Evolutionary conservation across 2,113 vertebrate genomes (phyloP), one percentile per base, ranked within the genome.

Genomic region (Xenotilapia caudafasciata): DNA sequence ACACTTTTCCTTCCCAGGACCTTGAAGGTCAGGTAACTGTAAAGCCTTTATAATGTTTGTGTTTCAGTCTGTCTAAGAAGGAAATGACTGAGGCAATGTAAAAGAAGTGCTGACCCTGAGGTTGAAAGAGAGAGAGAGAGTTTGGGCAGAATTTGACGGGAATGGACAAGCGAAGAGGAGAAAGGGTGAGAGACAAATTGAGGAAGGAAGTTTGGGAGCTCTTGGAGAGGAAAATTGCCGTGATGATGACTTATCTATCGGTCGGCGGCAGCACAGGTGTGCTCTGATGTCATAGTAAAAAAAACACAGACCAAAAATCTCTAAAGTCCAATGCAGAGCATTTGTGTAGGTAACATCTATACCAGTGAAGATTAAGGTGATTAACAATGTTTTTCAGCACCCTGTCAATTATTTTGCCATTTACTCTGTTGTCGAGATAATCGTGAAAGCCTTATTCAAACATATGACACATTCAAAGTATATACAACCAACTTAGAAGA

Each of bases 141-240:
- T 49, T 85, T 75, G 38, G 55, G 21, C 62, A 38, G 70, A 49
- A 54, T 47, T 53, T 26, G 56, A 26, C 38, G 19, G 65, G 56
- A 86, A 80, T 55, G 81, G 77, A 70, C 81, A 82, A 87, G 83
- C 10, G 28, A 68, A 60, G 79, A 85, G 79, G 81, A 73, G 79
- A 84, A 58, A 5, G 82, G 80, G 58, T 68, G 86, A 82, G 83
- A 83, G 80, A 79, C 15, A 40, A 56, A 86, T 89, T 86, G 33
- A 90, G 94, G 95, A 95, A 95, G 93, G 90, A 94, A 92, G 93
- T 84, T 81, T 40, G 81, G 80, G 86, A 91, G 86, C 88, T 93
- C 68, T 92, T 87, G 3, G 83, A 89, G 92, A 93, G 93, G 93
- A 95, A 93, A 93, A 93, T 95, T 93, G 86, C 89, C 73, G 60